Evolutionary conservation across 2,797 vertebrate genomes (phyloP).

Genomic region (Coilia nasus): DNA sequence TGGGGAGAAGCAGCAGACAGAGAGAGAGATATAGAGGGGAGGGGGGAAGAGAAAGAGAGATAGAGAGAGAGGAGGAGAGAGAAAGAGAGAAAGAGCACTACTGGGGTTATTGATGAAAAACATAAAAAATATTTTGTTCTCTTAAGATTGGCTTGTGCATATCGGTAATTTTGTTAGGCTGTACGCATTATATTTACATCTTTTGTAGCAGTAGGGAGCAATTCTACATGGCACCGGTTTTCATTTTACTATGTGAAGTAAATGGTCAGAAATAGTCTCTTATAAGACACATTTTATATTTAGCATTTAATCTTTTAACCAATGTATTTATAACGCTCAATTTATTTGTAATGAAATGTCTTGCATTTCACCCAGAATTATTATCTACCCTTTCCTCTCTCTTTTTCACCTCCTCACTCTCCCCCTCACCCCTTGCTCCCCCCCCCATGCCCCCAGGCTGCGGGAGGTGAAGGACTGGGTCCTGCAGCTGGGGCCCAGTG

Average conservation of each 20-base stretch:
- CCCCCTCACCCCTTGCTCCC: no score
- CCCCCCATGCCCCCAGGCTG: slow-evolving; percentile 58
- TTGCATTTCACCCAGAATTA: not conserved
- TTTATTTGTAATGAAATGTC: not conserved
- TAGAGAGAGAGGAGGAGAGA: not conserved
- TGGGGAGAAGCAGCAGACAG: not conserved
- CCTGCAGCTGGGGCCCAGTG: slow-evolving; percentile 62
- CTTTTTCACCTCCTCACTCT: not conserved
- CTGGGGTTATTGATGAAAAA: not conserved
- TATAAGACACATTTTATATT: not conserved
- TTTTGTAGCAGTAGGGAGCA: not conserved
- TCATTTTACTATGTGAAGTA: not conserved
- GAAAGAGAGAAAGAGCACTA: not conserved
- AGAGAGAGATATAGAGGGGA: not conserved
- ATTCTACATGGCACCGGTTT: not conserved
- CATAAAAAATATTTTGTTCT: not conserved
- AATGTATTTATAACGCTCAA: not conserved
- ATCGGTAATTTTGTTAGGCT: not conserved
- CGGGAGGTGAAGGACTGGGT: slow-evolving; percentile 73
- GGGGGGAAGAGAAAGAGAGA: not conserved
- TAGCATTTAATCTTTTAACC: not conserved
- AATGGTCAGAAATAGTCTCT: not conserved
- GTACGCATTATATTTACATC: not conserved
- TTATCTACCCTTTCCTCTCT: not conserved
- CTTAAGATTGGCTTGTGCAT: not conserved